These are phyloP conservation scores for Acholoe squamosa DNA, from an alignment of 2,888 invertebrate genomes.

Conservation along the genomic window DNA sequence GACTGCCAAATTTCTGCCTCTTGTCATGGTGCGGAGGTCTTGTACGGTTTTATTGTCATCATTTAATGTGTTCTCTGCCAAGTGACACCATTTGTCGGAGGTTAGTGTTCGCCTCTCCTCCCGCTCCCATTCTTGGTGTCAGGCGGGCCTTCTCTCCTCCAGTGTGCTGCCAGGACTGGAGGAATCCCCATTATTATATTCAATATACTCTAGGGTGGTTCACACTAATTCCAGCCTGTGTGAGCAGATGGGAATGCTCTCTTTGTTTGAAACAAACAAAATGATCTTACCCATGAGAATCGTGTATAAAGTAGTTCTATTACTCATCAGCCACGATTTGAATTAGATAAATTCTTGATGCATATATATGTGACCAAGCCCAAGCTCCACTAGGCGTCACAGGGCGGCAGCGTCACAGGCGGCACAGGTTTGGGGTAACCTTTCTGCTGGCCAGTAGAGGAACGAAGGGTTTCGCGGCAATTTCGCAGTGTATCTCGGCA, in stretches of 20 bases:
- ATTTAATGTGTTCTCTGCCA: slow-evolving; percentile 53
- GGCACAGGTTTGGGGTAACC: too few species aligned
- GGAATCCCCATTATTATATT: not conserved
- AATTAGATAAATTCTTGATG: too few species aligned
- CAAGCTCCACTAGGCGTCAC: too few species aligned
- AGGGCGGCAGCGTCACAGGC: too few species aligned
- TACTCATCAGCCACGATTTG: too few species aligned
- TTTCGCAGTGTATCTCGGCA: too few species aligned
- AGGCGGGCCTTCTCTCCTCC: not conserved
- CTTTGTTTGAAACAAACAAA: not conserved
- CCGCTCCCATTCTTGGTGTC: slow-evolving; percentile 40
- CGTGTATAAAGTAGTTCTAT: too few species aligned
- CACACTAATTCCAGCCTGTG: not conserved
- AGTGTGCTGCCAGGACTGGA: not conserved
- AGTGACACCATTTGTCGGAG: slow-evolving; percentile 58
- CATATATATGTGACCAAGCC: too few species aligned
- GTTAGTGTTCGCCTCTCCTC: slow-evolving; percentile 40
- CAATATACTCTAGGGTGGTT: not conserved
- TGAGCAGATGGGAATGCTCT: not conserved
- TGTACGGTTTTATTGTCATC: slow-evolving; percentile 59
- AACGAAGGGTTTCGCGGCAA: too few species aligned
- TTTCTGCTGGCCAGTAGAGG: too few species aligned
- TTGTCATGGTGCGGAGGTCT: slow-evolving; percentile 42
- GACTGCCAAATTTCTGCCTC: slow-evolving; percentile 59
- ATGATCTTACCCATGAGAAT: too few species aligned